phyloP scores from a whole-genome alignment of 2,113 vertebrate species.

The Carassius carassius region DNA sequence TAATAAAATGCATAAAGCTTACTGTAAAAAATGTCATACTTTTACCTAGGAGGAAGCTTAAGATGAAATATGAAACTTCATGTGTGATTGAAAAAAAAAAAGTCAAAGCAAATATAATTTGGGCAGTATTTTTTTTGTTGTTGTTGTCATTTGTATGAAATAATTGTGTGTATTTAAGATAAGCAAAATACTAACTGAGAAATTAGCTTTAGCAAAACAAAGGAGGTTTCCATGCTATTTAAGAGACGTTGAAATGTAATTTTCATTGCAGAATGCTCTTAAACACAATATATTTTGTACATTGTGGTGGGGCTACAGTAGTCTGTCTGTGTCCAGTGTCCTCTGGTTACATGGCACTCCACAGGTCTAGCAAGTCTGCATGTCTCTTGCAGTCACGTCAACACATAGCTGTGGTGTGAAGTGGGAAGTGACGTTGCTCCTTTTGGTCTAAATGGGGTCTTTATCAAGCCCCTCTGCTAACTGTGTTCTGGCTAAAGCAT shows the following conservation, averaged over 20 bases:
- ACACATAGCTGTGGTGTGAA: conserved; percentile 22
- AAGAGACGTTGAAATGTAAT: too few species aligned
- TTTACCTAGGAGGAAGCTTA: too few species aligned
- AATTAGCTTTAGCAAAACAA: too few species aligned
- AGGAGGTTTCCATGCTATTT: too few species aligned
- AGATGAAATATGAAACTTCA: too few species aligned
- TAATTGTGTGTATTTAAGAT: too few species aligned
- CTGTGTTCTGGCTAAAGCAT: conserved; percentile 34
- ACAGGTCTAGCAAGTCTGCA: conserved; percentile 29
- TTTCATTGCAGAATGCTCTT: too few species aligned
- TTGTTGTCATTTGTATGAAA: neutral
- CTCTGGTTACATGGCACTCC: conserved; percentile 34
- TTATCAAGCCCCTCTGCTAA: conserved; percentile 17
- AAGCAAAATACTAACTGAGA: too few species aligned
- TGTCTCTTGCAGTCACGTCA: conserved; percentile 35
- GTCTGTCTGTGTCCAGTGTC: conserved; percentile 11
- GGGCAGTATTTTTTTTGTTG: neutral
- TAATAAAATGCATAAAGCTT: too few species aligned
- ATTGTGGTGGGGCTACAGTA: neutral
- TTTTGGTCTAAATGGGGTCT: conserved; percentile 41
- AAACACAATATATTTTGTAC: too few species aligned
- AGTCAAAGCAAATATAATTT: neutral
- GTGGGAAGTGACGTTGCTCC: conserved; percentile 19
- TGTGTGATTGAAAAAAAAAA: too few species aligned
- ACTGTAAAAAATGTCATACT: too few species aligned